These are phyloP conservation scores for Hypselothyrea guttata DNA, from an alignment of 2,888 invertebrate genomes.

Conservation along the genomic window DNA sequence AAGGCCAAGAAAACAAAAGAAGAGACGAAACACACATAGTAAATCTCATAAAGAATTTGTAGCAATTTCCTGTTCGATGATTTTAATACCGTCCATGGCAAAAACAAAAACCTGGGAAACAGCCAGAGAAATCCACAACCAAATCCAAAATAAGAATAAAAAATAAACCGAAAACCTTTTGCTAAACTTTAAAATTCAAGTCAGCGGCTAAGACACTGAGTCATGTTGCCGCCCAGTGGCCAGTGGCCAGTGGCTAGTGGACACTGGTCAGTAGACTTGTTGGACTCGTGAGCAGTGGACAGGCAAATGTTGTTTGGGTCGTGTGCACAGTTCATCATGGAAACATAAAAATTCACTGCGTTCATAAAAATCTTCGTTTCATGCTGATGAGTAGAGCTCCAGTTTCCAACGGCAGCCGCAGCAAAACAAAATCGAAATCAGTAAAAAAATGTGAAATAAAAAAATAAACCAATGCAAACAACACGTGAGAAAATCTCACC, in stretches of 20 bases:
- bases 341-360: constrained; percentile 77
- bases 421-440: constrained; percentile 66
- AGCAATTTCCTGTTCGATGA: constrained; percentile 78
- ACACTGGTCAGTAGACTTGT: no score
- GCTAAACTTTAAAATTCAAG: constrained; percentile 26
- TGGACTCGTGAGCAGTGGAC: constrained; percentile 9
- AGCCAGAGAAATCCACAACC: background rate
- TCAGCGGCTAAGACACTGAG: constrained; percentile 37
- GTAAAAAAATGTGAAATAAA: constrained; percentile 44
- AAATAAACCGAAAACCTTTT: constrained; percentile 38
- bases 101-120: constrained; percentile 54
- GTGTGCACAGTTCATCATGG: constrained; percentile 77
- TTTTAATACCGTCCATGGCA: constrained; percentile 44
- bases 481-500: constrained; percentile 74
- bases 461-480: constrained; percentile 71
- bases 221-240: constrained; percentile 67
- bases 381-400: constrained; percentile 77
- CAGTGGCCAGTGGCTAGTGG: constrained; percentile 20
- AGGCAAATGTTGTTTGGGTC: constrained; percentile 30
- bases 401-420: constrained; percentile 55
- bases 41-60: constrained; percentile 76
- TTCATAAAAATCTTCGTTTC: constrained; percentile 78
- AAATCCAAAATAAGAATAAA: constrained; percentile 1
- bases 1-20: constrained; percentile 29
- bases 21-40: constrained; percentile 74